A percentile compares a stretch with the other conserved stretches of the same genome.
These are phyloP conservation scores for Amphipyra tragopoginis DNA, from an alignment of 2,888 invertebrate genomes.

Conservation along the genomic window DNA sequence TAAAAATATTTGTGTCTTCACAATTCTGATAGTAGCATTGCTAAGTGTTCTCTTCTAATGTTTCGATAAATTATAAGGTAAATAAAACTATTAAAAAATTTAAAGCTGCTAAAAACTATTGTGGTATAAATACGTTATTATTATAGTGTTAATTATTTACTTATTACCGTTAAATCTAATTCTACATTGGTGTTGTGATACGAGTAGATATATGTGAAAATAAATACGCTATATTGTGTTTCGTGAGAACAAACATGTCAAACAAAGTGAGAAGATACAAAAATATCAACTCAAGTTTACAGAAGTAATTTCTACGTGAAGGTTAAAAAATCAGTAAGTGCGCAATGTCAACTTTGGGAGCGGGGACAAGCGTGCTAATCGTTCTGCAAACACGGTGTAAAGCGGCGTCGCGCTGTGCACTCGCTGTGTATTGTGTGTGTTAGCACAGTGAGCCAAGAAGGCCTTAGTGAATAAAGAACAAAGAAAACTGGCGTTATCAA, in stretches of 20 bases:
- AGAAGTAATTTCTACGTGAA: constrained; percentile 78
- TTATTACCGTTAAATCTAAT: constrained; percentile 3
- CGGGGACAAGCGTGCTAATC: constrained; percentile 85
- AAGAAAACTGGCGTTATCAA: constrained; percentile 69
- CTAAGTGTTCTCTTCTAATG: constrained; percentile 5
- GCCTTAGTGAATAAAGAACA: constrained; percentile 74
- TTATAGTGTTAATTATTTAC: constrained; percentile 23
- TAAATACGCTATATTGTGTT: constrained; percentile 57
- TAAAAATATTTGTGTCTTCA: constrained; percentile 1
- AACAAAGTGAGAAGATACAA: constrained; percentile 69
- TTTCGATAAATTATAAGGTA: background rate
- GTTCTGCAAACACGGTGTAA: constrained; percentile 83
- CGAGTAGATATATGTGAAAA: constrained; percentile 44
- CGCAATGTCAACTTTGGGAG: constrained; percentile 86
- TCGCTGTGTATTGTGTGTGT: constrained; percentile 77
- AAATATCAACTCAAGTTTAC: constrained; percentile 73
- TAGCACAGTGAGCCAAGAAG: constrained; percentile 79
- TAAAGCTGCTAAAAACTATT: background rate
- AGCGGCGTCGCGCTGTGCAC: constrained; percentile 74
- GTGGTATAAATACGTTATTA: constrained; percentile 18
- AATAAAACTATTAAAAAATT: constrained; percentile 19
- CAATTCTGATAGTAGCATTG: constrained; percentile 4
- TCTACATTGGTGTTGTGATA: constrained; percentile 45
- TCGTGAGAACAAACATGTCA: constrained; percentile 61
- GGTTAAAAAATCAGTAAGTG: constrained; percentile 85